These are phyloP conservation scores for Caenorhabditis sinica DNA, from an alignment of 2,888 invertebrate genomes.

Conservation along the genomic window DNA sequence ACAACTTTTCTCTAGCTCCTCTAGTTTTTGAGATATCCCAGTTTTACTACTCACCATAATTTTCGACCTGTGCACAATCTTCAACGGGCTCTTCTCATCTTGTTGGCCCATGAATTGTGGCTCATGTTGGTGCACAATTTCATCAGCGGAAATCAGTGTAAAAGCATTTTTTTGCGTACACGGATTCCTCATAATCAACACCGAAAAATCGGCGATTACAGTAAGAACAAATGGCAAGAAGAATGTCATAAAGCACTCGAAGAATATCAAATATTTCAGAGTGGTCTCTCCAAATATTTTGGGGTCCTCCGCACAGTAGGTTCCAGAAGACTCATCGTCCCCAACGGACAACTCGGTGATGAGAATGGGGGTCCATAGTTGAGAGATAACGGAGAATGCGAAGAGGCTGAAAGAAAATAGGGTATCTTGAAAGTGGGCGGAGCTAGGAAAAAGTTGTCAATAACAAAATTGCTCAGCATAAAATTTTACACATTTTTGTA, in stretches of 20 bases:
- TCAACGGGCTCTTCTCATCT: constrained; percentile 58
- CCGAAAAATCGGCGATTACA: constrained; percentile 71
- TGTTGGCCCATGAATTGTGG: background rate
- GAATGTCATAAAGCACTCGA: constrained; percentile 72
- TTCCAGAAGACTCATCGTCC: constrained; percentile 56
- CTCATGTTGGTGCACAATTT: constrained; percentile 47
- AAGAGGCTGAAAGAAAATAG: constrained; percentile 55
- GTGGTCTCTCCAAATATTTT: constrained; percentile 51
- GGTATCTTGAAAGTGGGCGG: background rate
- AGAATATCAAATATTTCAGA: constrained; percentile 69
- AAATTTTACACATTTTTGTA: background rate
- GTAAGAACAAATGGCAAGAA: constrained; percentile 72
- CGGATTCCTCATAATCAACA: constrained; percentile 64
- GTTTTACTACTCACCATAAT: constrained; percentile 42
- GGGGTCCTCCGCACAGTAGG: constrained; percentile 68
- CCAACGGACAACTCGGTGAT: constrained; percentile 67
- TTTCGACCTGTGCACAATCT: constrained; percentile 61
- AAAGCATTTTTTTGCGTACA: constrained; percentile 42
- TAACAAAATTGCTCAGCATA: background rate
- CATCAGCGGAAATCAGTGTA: constrained; percentile 56
- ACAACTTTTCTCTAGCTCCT: background rate
- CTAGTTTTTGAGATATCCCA: background rate
- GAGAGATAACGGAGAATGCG: constrained; percentile 67
- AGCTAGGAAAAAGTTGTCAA: background rate
- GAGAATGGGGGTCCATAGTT: constrained; percentile 72